Percentiles rank a stretch among this genome's conserved stretches.
Evolutionary conservation across 2,888 invertebrate genomes (phyloP).

Genomic region (Nemoura dubitans): DNA sequence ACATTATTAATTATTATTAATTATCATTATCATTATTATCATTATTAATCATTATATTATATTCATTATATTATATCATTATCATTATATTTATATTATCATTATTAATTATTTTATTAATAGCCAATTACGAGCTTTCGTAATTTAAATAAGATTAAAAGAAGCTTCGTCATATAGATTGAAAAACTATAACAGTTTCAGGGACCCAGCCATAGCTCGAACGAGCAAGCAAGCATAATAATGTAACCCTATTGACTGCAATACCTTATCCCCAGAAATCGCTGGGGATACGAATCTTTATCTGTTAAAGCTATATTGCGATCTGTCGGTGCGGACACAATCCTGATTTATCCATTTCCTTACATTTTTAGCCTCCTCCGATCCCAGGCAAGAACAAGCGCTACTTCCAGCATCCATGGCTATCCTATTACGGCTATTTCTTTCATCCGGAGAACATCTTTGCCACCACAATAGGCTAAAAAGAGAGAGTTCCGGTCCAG

Average conservation of each 20-base stretch:
- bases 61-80: too few species aligned
- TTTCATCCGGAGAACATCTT: not conserved
- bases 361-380: not conserved
- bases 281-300: slow-evolving; percentile 32
- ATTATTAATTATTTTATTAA: too few species aligned
- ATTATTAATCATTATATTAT: too few species aligned
- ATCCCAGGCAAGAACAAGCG: not conserved
- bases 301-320: slow-evolving; percentile 31
- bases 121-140: too few species aligned
- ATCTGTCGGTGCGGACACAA: slow-evolving; percentile 38
- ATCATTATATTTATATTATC: too few species aligned
- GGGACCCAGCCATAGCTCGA: not conserved
- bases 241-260: slow-evolving; percentile 21
- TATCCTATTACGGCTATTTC: not conserved
- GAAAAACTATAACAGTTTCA: slow-evolving; percentile 41
- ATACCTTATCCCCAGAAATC: slow-evolving; percentile 26
- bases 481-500: not conserved
- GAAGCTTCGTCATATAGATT: slow-evolving; percentile 22
- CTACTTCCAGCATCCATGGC: not conserved
- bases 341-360: slow-evolving; percentile 38
- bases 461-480: not conserved
- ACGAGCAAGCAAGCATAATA: not conserved
- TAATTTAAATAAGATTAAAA: not conserved
- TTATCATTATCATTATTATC: too few species aligned
- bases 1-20: too few species aligned